These are phyloP conservation scores for Nomada fucata DNA, from an alignment of 2,888 invertebrate species.

Conservation along the genomic window DNA sequence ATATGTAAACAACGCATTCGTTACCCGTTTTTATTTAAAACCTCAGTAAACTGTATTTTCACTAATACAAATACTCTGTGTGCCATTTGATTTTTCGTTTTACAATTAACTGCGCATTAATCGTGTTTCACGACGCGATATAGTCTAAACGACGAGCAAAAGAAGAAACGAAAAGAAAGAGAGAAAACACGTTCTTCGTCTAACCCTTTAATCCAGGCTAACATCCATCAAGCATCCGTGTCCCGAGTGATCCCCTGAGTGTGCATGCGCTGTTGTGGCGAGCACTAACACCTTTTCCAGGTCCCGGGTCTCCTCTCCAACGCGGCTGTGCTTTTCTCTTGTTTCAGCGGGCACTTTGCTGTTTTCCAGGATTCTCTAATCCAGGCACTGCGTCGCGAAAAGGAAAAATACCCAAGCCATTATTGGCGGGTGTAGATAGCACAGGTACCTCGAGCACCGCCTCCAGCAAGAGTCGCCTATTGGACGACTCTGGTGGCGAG, in stretches of 20 bases:
- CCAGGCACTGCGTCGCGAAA: conserved; percentile 90
- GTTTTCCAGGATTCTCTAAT: conserved; percentile 93
- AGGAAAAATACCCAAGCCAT: conserved; percentile 91
- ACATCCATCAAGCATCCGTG: conserved; percentile 51
- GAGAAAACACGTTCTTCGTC: conserved; percentile 38
- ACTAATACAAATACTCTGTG: conserved; percentile 54
- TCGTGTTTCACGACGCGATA: conserved; percentile 5
- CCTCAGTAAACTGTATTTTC: conserved; percentile 48
- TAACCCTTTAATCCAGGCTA: conserved; percentile 44
- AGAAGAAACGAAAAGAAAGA: conserved; percentile 3
- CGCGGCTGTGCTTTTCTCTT: conserved; percentile 85
- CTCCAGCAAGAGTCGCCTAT: conserved; percentile 81
- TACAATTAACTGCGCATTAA: conserved; percentile 50
- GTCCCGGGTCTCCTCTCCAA: conserved; percentile 84
- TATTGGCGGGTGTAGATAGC: conserved; percentile 88
- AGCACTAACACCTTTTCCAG: conserved; percentile 84
- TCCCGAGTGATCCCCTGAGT: conserved; percentile 69
- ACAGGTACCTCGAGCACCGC: conserved; percentile 82
- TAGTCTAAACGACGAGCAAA: not conserved
- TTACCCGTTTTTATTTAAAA: conserved; percentile 32
- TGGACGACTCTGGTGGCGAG: conserved; percentile 80
- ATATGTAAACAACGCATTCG: conserved; percentile 48
- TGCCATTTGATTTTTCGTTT: conserved; percentile 49
- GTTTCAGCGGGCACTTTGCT: conserved; percentile 93
- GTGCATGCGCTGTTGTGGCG: conserved; percentile 85